phyloP scores from a whole-genome alignment of 1,140 invertebrate genomes.

The Musca domestica region DNA sequence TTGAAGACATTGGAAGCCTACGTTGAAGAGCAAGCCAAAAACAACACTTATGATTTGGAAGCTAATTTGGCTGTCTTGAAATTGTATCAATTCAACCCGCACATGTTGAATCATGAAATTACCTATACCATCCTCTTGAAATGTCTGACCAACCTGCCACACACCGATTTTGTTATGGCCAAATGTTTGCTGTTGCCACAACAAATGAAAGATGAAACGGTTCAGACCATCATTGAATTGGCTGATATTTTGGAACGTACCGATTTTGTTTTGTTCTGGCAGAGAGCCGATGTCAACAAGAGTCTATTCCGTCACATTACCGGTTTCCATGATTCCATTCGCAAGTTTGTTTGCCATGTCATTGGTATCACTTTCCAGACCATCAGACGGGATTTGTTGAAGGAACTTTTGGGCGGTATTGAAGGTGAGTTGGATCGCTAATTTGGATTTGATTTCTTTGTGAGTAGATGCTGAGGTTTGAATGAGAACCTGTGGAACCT shows the following conservation, averaged over 20 bases:
- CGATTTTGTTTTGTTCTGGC: slow-evolving; percentile 91
- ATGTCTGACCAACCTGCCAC: slow-evolving; percentile 92
- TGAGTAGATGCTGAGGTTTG: too few species aligned
- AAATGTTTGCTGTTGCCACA: slow-evolving; percentile 88
- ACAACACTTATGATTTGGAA: slow-evolving; percentile 94
- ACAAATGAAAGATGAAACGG: slow-evolving; percentile 77
- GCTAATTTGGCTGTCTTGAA: slow-evolving; percentile 91
- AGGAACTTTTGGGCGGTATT: slow-evolving; percentile 82
- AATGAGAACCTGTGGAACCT: too few species aligned
- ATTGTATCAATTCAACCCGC: slow-evolving; percentile 92
- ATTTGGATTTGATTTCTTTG: too few species aligned
- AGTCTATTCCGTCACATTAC: slow-evolving; percentile 72
- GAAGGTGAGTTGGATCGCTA: slow-evolving; percentile 72
- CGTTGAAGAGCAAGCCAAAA: slow-evolving; percentile 86
- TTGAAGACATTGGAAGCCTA: slow-evolving; percentile 85
- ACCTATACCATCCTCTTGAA: slow-evolving; percentile 85
- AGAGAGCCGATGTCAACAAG: slow-evolving; percentile 67
- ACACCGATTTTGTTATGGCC: slow-evolving; percentile 95
- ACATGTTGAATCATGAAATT: slow-evolving; percentile 78
- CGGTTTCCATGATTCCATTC: slow-evolving; percentile 93
- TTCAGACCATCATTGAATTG: slow-evolving; percentile 83
- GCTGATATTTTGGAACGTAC: slow-evolving; percentile 91
- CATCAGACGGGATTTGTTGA: slow-evolving; percentile 79
- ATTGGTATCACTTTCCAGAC: slow-evolving; percentile 95
- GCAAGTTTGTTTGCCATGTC: slow-evolving; percentile 97